phyloP scores from a whole-genome alignment of 2,888 invertebrate genomes.

The Pyrrhosoma nymphula region DNA sequence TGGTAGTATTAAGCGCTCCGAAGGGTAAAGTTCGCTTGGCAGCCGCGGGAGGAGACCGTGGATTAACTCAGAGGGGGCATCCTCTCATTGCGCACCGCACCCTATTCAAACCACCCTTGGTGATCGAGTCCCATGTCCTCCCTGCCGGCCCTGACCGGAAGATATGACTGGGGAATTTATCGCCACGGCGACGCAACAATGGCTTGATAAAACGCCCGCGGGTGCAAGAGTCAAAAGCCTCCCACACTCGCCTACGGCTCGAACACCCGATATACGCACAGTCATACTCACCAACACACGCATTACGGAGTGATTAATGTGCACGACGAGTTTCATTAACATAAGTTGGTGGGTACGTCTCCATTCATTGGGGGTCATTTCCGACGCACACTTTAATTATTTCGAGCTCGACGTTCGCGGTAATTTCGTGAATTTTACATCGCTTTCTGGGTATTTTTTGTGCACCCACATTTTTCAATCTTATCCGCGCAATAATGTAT shows the following conservation, averaged over 20 bases:
- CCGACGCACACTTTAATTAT: neutral
- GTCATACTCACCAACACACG: neutral
- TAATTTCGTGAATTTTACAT: neutral
- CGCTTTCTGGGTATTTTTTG: too few species aligned
- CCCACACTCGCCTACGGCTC: neutral
- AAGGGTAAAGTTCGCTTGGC: neutral
- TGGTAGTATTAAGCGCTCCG: neutral
- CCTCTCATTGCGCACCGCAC: neutral
- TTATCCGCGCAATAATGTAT: too few species aligned
- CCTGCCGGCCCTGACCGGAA: constrained; percentile 8
- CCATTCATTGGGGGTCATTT: neutral
- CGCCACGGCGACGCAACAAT: constrained; percentile 41
- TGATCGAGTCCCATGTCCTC: neutral
- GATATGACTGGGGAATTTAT: constrained; percentile 54
- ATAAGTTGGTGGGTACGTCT: neutral
- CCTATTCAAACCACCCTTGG: constrained; percentile 24
- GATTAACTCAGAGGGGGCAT: constrained; percentile 24
- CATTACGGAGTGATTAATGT: neutral
- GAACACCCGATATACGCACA: neutral
- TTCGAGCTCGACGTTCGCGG: neutral
- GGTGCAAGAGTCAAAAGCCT: neutral
- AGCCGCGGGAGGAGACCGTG: constrained; percentile 28
- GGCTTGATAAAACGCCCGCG: constrained; percentile 40
- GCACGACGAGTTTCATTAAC: neutral
- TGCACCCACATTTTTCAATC: too few species aligned